Evolutionary conservation across 2,113 vertebrate genomes (phyloP).

Genomic region (Octodon degus): DNA sequence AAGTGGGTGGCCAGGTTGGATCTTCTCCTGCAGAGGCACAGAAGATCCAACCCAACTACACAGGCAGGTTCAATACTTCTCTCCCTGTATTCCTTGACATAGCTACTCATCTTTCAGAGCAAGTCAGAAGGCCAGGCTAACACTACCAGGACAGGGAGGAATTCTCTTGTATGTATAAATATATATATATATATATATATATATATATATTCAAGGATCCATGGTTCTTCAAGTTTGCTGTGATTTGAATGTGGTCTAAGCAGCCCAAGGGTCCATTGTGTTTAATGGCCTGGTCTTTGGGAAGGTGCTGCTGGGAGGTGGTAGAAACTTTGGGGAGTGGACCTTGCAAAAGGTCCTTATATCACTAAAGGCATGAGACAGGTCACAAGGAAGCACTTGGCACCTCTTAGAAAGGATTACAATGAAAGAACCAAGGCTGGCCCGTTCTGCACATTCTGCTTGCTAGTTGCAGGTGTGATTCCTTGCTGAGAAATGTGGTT

Average conservation of each 20-base stretch:
- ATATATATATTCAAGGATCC: not conserved
- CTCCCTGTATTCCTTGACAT: fast-evolving
- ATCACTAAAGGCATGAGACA: not conserved
- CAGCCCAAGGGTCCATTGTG: too few species aligned
- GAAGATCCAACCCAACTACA: not conserved
- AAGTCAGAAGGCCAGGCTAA: not conserved
- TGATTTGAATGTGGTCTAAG: not conserved
- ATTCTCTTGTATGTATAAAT: not conserved
- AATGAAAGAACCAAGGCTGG: not conserved
- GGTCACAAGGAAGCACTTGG: not conserved
- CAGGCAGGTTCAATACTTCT: too few species aligned
- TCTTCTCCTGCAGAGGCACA: not conserved
- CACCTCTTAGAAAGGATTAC: not conserved
- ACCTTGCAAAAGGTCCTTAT: not conserved
- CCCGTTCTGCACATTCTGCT: not conserved
- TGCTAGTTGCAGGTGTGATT: not conserved
- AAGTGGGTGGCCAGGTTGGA: fast-evolving
- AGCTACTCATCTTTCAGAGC: not conserved
- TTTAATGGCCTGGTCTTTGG: not conserved
- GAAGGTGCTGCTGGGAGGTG: not conserved
- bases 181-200: not conserved
- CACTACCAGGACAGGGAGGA: not conserved
- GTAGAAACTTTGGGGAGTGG: not conserved
- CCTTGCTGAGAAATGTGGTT: not conserved
- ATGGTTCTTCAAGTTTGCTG: not conserved